A percentile compares a stretch with the other conserved stretches of the same genome.
These are phyloP conservation scores for Epinephelus malabaricus DNA, from an alignment of 2,797 vertebrate species.

Conservation along the genomic window DNA sequence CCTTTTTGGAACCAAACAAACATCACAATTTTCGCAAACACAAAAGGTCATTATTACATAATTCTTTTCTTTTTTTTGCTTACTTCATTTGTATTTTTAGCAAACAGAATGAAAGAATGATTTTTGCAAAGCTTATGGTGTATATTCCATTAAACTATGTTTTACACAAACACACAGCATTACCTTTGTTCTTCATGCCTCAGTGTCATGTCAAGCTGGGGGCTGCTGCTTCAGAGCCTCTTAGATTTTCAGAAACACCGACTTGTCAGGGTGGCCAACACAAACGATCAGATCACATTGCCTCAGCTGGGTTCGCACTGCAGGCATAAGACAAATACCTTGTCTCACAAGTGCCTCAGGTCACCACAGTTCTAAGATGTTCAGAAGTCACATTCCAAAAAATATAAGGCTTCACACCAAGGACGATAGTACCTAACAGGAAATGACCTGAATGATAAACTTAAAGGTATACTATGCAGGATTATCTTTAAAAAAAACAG, in stretches of 20 bases:
- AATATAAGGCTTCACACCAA: background rate
- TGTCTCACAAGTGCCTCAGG: conserved; percentile 26
- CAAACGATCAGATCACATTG: conserved; percentile 91
- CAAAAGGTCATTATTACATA: conserved; percentile 44
- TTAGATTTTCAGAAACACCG: conserved; percentile 53
- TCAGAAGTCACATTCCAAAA: background rate
- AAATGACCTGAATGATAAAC: background rate
- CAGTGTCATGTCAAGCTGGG: conserved; percentile 10
- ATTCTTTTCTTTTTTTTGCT: conserved; percentile 2
- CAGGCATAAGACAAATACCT: conserved; percentile 45
- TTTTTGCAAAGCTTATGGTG: background rate
- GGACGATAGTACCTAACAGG: background rate
- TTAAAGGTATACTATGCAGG: no score
- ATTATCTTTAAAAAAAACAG: no score
- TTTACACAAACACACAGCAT: conserved; percentile 12
- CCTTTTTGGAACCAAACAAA: conserved; percentile 34
- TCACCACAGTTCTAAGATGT: background rate
- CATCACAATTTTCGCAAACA: conserved; percentile 20
- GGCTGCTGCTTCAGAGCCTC: conserved; percentile 39
- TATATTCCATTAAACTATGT: conserved; percentile 1
- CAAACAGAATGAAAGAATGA: background rate
- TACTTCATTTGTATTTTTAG: conserved; percentile 9
- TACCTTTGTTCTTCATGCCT: conserved; percentile 53
- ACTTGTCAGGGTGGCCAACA: conserved; percentile 83
- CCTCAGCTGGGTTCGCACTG: conserved; percentile 89